A percentile compares a stretch with the other conserved stretches of the same genome.
phyloP scores from a whole-genome alignment of 1,140 invertebrate species.

The Drosophila ercepeae region DNA sequence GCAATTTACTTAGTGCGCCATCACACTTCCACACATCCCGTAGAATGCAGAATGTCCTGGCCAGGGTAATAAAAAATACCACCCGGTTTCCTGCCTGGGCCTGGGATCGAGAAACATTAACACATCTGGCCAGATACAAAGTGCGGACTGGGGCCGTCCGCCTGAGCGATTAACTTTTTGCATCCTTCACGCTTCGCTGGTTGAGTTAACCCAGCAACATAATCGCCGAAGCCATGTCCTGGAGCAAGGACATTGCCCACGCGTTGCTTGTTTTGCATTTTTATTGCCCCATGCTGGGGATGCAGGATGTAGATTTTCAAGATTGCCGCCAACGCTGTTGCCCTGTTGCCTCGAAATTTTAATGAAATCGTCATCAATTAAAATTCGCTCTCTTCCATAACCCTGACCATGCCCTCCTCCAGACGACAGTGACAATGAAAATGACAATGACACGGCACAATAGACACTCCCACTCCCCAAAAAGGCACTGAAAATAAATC shows the following conservation, averaged over 20 bases:
- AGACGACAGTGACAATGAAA: conserved; percentile 38
- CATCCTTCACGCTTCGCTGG: conserved; percentile 71
- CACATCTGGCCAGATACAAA: conserved; percentile 80
- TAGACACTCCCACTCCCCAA: neutral
- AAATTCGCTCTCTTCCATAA: conserved; percentile 69
- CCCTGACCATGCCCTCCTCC: conserved; percentile 52
- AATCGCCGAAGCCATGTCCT: conserved; percentile 13
- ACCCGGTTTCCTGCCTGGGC: conserved; percentile 37
- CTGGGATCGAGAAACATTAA: conserved; percentile 59
- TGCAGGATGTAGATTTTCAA: conserved; percentile 62
- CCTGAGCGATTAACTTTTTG: conserved; percentile 82
- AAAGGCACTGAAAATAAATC: neutral
- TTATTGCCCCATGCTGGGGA: conserved; percentile 56
- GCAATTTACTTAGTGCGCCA: conserved; percentile 78
- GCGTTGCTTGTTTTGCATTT: conserved; percentile 65
- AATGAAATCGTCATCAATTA: conserved; percentile 83
- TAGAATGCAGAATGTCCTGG: conserved; percentile 34
- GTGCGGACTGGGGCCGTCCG: conserved; percentile 47
- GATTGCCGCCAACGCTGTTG: conserved; percentile 19
- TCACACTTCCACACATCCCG: conserved; percentile 39
- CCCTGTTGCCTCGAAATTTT: conserved; percentile 51
- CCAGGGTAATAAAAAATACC: conserved; percentile 72
- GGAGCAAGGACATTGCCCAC: conserved; percentile 38
- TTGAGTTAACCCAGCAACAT: conserved; percentile 28
- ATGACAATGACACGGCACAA: conserved; percentile 62